Base-by-base conservation (phyloP, 2,888 invertebrate species). In the Torymus tubicola region DNA sequence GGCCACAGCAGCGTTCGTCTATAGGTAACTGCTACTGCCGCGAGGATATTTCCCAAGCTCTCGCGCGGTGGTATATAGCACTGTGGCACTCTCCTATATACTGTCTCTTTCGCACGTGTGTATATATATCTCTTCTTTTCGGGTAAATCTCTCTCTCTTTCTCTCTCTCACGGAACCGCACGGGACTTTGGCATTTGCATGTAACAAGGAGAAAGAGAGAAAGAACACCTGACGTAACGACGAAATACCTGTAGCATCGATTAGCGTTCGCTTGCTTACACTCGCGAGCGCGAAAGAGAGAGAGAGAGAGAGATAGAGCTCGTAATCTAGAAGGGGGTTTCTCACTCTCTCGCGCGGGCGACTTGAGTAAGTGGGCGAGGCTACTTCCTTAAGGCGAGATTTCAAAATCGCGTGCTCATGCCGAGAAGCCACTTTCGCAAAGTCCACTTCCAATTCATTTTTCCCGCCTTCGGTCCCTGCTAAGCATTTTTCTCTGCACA, bases 311-410 rank as follows among this genome's bases (percentile, higher is more conserved):
- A 71, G 65, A 31, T 3, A 31, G 31, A 65, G 18, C 52, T 18
- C 16, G n/a, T 16, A 64, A 42, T 42, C 42, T 50, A 50, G 16
- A 64, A 11, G 3, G 16, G 18, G n/a, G 50, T 24, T n/a, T 68
- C 55, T 68, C 16, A 42, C 13, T 52, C 12, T 61, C n/a, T 42
- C 24, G 11, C 72, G 14, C 18, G 2, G 24, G 50, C 72, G 31
- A 61, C 52, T 24, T 21, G 53, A 50, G 21, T 18, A 69, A 61
- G 50, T 77, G 61, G 67, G 71, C 71, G 71, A 78, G 65, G 78
- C 78, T 50, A 58, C 60, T 71, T 78, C 71, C 65, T 71, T 65
- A 58, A 71, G 65, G 65, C 78, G 16, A 57, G 31, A 71, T 78
- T 78, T 78, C 71, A 78, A 77, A 77, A 64, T 63, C 63, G 4